These are phyloP conservation scores for Cordilura impudica DNA, from an alignment of 2,888 invertebrate genomes.

Conservation along the genomic window DNA sequence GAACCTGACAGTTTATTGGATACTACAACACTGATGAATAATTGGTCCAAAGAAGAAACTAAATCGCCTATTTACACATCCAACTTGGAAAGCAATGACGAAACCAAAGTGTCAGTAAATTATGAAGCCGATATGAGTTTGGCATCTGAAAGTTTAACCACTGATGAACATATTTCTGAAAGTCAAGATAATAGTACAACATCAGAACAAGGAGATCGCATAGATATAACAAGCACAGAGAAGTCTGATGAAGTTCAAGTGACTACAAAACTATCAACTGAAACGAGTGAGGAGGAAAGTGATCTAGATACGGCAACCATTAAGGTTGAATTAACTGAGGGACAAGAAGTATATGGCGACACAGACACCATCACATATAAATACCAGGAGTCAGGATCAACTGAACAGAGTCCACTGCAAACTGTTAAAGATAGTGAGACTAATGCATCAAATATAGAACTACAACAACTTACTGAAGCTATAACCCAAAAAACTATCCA, in stretches of 20 bases:
- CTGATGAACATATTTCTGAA: not conserved
- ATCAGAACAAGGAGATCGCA: not conserved
- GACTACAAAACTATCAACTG: not conserved
- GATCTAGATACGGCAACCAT: not conserved
- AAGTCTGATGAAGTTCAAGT: not conserved
- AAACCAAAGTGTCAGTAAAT: not conserved
- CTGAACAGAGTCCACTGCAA: conserved; percentile 29
- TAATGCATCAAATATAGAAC: conserved; percentile 65
- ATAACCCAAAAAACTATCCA: not conserved
- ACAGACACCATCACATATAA: conserved; percentile 14
- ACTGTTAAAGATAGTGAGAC: conserved; percentile 65
- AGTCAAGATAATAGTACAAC: not conserved
- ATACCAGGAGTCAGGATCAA: not conserved
- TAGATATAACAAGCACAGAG: not conserved
- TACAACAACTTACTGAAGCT: conserved; percentile 63
- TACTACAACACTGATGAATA: conserved; percentile 17
- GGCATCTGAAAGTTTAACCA: not conserved
- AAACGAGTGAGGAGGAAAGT: conserved; percentile 20
- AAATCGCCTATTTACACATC: not conserved
- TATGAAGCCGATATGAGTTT: not conserved
- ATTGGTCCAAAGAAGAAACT: conserved; percentile 14
- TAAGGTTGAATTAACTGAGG: conserved; percentile 14
- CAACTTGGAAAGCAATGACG: not conserved
- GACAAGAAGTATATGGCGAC: conserved; percentile 9
- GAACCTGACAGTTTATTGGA: conserved; percentile 46